phyloP scores from a whole-genome alignment of 2,113 vertebrate species.

The Etia nguti region DNA sequence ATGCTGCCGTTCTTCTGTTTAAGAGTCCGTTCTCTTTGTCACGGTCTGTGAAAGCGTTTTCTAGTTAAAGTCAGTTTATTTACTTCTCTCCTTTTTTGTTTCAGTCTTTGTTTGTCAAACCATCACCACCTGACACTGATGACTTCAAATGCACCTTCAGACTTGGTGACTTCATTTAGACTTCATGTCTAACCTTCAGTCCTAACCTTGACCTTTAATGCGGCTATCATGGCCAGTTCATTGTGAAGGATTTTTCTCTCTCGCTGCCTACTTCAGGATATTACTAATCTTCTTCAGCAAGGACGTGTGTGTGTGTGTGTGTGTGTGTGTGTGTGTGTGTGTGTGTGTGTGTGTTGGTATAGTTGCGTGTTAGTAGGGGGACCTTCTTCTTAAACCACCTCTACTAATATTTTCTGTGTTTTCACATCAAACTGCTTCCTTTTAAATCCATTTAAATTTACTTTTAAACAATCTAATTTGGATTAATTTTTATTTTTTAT shows the following conservation, averaged over 20 bases:
- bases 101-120: background rate
- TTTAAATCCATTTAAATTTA: background rate
- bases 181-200: background rate
- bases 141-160: background rate
- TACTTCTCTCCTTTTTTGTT: background rate
- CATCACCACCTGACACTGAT: background rate
- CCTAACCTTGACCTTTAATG: background rate
- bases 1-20: background rate
- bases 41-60: background rate
- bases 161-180: background rate
- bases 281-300: background rate
- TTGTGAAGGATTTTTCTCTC: background rate
- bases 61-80: background rate
- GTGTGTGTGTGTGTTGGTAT: background rate
- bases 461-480: background rate
- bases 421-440: background rate
- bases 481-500: background rate
- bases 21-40: background rate
- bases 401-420: background rate
- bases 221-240: background rate
- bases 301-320: background rate
- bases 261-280: background rate
- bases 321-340: background rate
- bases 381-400: background rate
- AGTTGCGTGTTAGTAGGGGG: background rate